These are phyloP conservation scores for Eutolmus rufibarbis DNA, from an alignment of 2,888 invertebrate species.

Conservation along the genomic window DNA sequence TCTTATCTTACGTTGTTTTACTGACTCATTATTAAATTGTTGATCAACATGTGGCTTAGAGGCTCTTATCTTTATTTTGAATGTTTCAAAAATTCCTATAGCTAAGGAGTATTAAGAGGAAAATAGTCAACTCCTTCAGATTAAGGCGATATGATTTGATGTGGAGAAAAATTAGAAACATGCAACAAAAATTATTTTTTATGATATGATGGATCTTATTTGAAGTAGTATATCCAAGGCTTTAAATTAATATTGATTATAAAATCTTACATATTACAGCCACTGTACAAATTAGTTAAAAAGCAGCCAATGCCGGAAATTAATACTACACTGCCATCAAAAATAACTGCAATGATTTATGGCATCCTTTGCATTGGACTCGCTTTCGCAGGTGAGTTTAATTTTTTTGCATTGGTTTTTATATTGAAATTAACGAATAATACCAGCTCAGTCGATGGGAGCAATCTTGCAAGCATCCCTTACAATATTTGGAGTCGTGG, in stretches of 20 bases:
- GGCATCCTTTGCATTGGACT: constrained; percentile 80
- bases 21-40: no score
- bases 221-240: neutral
- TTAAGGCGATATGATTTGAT: no score
- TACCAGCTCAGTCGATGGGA: constrained; percentile 76
- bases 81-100: neutral
- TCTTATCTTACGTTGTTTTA: no score
- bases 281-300: constrained; percentile 58
- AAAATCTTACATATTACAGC: constrained; percentile 52
- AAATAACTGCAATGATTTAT: constrained; percentile 74
- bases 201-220: neutral
- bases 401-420: constrained; percentile 54
- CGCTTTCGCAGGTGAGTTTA: constrained; percentile 77
- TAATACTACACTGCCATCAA: constrained; percentile 67
- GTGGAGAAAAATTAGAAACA: neutral
- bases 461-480: constrained; percentile 87
- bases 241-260: neutral
- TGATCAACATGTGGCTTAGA: no score
- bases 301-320: constrained; percentile 60
- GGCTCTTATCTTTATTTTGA: neutral
- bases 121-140: neutral
- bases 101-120: neutral
- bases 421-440: neutral
- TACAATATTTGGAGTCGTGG: constrained; percentile 86
- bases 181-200: neutral